These are phyloP conservation scores for Alitta virens DNA, from an alignment of 2,888 invertebrate species.

Conservation along the genomic window DNA sequence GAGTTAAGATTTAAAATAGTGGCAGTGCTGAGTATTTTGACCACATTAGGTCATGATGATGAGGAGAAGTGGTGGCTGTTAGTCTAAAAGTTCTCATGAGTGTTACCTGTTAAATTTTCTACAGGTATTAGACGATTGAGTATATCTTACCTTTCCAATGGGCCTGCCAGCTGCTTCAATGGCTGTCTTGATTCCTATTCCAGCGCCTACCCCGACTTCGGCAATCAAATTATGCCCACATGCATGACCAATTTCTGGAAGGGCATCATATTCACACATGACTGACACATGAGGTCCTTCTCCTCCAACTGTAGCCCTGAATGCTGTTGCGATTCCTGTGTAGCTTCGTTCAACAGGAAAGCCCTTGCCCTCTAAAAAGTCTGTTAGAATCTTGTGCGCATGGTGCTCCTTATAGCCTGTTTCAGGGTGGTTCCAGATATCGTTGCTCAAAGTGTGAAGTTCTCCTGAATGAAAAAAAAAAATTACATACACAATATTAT, in stretches of 20 bases:
- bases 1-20: too few species aligned
- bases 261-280: constrained; percentile 3
- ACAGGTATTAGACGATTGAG: neutral
- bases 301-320: neutral
- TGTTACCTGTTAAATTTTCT: too few species aligned
- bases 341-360: neutral
- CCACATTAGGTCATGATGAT: too few species aligned
- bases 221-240: constrained; percentile 1
- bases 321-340: neutral
- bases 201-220: neutral
- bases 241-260: constrained; percentile 2
- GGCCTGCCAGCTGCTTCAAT: neutral
- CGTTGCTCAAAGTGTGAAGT: constrained; percentile 38
- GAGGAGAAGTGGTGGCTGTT: too few species aligned
- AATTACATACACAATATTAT: too few species aligned
- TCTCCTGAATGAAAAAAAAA: constrained; percentile 10
- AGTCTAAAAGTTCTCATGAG: too few species aligned
- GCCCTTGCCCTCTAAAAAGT: constrained; percentile 28
- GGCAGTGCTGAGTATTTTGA: too few species aligned
- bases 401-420: constrained; percentile 39
- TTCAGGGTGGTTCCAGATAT: constrained; percentile 51
- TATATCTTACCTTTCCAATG: constrained; percentile 2
- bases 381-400: constrained; percentile 37
- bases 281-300: neutral
- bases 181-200: neutral